Percentiles rank a stretch among this genome's conserved stretches.
These are phyloP conservation scores for Poeciliopsis turneri DNA, from an alignment of 2,797 vertebrate genomes.

Conservation along the genomic window DNA sequence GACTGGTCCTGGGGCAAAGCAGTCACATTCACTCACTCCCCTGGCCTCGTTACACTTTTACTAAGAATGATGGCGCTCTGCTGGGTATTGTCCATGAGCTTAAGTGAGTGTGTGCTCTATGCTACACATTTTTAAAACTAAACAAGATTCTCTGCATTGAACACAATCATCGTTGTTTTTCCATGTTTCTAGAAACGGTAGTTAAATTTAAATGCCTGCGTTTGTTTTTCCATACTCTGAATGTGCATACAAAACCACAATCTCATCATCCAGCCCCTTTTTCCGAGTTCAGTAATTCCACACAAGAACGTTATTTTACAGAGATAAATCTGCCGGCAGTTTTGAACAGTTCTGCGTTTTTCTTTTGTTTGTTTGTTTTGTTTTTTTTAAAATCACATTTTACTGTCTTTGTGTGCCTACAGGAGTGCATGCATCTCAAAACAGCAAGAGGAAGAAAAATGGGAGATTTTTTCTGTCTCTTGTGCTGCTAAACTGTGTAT, in stretches of 20 bases:
- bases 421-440: constrained; percentile 9
- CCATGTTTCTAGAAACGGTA: constrained; percentile 46
- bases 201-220: constrained; percentile 35
- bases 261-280: constrained; percentile 53
- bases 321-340: constrained; percentile 69
- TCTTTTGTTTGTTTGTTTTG: constrained; percentile 32
- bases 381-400: constrained; percentile 61
- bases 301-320: constrained; percentile 65
- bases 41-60: constrained; percentile 70
- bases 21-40: constrained; percentile 65
- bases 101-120: constrained; percentile 18
- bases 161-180: constrained; percentile 16
- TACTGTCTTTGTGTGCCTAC: constrained; percentile 29
- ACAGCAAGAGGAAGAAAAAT: constrained; percentile 61
- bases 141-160: constrained; percentile 43
- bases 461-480: constrained; percentile 33
- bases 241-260: constrained; percentile 30
- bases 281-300: constrained; percentile 72
- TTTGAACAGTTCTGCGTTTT: constrained; percentile 36
- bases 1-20: constrained; percentile 74
- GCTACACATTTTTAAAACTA: constrained; percentile 19
- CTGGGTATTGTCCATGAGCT: constrained; percentile 53
- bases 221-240: constrained; percentile 24
- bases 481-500: constrained; percentile 48
- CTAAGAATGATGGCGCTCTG: constrained; percentile 66